These are phyloP conservation scores for Oriolus oriolus DNA, from an alignment of 2,113 vertebrate species.

Conservation along the genomic window DNA sequence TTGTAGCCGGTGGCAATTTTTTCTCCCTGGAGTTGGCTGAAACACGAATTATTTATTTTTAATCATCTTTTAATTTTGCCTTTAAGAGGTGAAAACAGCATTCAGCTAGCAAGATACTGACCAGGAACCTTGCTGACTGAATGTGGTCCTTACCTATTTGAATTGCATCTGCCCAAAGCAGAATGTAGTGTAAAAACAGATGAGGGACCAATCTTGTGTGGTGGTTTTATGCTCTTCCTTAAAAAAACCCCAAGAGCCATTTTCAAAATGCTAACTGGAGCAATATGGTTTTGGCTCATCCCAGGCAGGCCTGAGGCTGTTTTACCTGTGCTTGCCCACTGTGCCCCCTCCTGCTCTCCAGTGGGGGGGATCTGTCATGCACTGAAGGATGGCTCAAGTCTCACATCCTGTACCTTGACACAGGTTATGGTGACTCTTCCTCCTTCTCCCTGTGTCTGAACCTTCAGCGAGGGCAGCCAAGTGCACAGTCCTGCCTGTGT, in stretches of 20 bases:
- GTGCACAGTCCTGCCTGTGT: neutral
- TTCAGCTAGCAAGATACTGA: neutral
- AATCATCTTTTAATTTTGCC: neutral
- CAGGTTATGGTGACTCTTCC: neutral
- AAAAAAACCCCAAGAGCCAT: neutral
- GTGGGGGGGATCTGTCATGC: neutral
- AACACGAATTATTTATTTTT: slow-evolving; percentile 9
- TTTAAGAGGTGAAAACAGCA: neutral
- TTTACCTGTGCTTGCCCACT: neutral
- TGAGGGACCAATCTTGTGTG: neutral
- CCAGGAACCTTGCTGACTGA: neutral
- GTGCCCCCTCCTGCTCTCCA: neutral
- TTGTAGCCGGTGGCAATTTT: neutral
- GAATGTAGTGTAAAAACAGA: neutral
- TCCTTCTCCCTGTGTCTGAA: neutral
- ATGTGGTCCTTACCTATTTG: neutral
- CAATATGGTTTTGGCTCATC: neutral
- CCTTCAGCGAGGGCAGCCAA: neutral
- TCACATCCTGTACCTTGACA: neutral
- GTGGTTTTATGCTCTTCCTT: neutral
- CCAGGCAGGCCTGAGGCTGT: neutral
- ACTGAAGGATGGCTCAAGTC: neutral
- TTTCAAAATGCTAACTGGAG: neutral
- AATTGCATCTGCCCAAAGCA: neutral
- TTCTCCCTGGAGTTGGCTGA: neutral